Base-by-base conservation (phyloP, 2,888 invertebrate species). In the Dasysyrphus albostriatus region DNA sequence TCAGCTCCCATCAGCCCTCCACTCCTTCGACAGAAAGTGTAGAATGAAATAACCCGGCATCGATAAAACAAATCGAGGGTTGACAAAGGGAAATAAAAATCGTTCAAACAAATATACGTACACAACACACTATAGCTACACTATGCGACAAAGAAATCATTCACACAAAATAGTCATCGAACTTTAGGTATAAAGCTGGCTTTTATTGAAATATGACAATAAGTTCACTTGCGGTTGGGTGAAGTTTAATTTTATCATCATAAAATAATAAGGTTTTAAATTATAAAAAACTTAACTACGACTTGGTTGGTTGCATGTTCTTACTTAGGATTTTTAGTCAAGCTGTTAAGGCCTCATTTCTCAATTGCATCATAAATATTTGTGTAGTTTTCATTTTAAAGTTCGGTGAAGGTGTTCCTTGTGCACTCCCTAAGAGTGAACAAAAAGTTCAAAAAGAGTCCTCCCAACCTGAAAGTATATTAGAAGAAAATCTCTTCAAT, bases 31-130 rank as follows among this genome's bases (percentile, higher is more conserved):
- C 16, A 5, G 19, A 47, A 51, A 34, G 61, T 51, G 47, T 19
- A 34, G 63, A 63, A 49, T 70, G 51, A 72, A 61, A 73, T 67
- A 44, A 76, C 81, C 81, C 84, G 81, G 69, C 84, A 81, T 85
- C 84, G 84, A 85, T 85, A 81, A 85, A 85, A 85, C 80, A 85
- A 85, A 85, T 85, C 81, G 84, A 72, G 81, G 76, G 77, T 81
- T 81, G 84, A 85, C 84, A 85, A 85, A 81, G 74, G 77, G 29
- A 69, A 77, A 81, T 74, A 81, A 73, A 85, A 81, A 81, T 77
- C 47, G 58, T 63, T 75, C 49, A 69, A 69, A 42, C 49, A 37
- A 42, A 69, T 37, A 67, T 51, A 67, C 49, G 24, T 24, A 67
- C 49, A 34, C 29, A 19, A 47, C 39, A 59, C 6, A 2, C 0